Conservation (phyloP, 2,797 vertebrate species). For the Acridotheres tristis region DNA sequence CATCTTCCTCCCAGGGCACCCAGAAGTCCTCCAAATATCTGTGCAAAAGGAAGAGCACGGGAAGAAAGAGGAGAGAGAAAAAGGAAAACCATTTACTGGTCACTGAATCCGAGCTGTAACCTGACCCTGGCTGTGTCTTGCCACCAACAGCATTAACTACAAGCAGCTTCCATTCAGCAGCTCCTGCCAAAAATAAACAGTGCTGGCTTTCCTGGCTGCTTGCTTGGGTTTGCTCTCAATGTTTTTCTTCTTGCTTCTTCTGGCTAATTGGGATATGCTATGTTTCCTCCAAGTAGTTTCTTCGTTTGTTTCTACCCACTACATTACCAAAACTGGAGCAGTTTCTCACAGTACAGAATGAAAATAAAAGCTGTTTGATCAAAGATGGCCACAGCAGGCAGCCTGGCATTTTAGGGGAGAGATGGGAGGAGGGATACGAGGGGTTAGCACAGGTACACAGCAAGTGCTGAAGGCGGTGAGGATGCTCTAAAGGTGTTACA, state of each 20-base stretch:
- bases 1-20: neutral
- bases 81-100: conserved; percentile 17
- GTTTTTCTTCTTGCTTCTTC: conserved; percentile 47
- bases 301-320: conserved; percentile 1
- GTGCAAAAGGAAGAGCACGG: neutral
- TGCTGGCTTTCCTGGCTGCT: conserved; percentile 56
- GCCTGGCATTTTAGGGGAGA: neutral
- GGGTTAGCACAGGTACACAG: neutral
- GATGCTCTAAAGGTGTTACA: neutral
- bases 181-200: conserved; percentile 70
- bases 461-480: neutral
- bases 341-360: neutral
- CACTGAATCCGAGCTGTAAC: conserved; percentile 57
- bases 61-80: neutral
- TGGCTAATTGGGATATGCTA: conserved; percentile 38
- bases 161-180: conserved; percentile 69
- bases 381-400: neutral
- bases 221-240: conserved; percentile 9
- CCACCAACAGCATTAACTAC: conserved; percentile 62
- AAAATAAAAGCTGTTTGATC: conserved; percentile 22
- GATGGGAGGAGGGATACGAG: neutral
- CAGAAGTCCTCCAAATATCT: neutral
- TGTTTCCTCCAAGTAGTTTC: neutral
- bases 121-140: conserved; percentile 44
- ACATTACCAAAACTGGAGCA: neutral